Conservation (phyloP, 2,888 invertebrate species). For the Plagodis dolabraria region DNA sequence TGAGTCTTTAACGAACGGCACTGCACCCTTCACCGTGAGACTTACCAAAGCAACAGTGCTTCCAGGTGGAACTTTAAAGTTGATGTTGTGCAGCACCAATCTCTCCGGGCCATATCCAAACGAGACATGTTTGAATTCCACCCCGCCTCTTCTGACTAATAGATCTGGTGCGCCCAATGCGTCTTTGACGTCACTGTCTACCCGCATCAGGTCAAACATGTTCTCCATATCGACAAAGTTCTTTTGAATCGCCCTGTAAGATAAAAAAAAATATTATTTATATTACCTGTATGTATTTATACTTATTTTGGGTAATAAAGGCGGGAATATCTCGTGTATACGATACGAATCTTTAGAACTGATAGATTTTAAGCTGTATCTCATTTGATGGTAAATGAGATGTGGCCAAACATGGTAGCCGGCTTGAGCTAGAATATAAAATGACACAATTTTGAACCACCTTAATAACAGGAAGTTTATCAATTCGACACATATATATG, state of each 20-base stretch:
- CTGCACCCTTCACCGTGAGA: no score
- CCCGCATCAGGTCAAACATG: conserved; percentile 97
- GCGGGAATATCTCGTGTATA: no score
- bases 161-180: conserved; percentile 91
- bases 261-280: neutral
- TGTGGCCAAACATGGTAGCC: no score
- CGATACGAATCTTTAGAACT: no score
- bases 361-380: no score
- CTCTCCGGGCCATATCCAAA: conserved; percentile 95
- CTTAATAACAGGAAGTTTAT: no score
- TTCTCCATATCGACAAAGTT: conserved; percentile 99
- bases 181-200: conserved; percentile 94
- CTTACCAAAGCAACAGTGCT: conserved; percentile 92
- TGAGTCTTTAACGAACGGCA: conserved; percentile 43
- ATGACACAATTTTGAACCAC: no score
- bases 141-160: conserved; percentile 87
- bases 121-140: conserved; percentile 95
- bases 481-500: no score
- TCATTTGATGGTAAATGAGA: no score
- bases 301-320: no score
- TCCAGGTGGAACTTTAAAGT: conserved; percentile 92
- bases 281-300: neutral
- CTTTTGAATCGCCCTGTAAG: conserved; percentile 94
- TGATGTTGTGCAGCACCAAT: conserved; percentile 90
- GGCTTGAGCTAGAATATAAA: no score